A percentile compares a stretch with the other conserved stretches of the same genome.
Evolutionary conservation across 2,113 vertebrate genomes (phyloP).

Genomic region (Caranx ignobilis): DNA sequence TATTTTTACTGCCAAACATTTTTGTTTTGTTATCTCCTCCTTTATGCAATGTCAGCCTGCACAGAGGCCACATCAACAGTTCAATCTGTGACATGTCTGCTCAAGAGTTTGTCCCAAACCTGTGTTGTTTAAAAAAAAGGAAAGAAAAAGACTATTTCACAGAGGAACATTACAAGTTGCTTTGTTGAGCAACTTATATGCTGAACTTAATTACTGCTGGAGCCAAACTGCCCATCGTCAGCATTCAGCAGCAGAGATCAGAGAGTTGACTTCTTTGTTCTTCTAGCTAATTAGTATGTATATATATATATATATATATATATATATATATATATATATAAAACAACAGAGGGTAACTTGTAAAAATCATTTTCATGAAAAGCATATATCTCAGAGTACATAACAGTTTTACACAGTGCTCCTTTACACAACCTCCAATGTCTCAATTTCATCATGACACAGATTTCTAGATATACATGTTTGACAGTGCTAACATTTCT

Average conservation of each 20-base stretch:
- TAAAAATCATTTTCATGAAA: constrained; percentile 51
- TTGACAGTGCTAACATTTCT: constrained; percentile 8
- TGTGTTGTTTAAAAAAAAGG: constrained; percentile 7
- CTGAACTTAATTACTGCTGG: constrained; percentile 69
- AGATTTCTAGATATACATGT: constrained; percentile 1
- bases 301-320: too few relatives aligned
- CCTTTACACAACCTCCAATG: background rate
- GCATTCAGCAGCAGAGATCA: constrained; percentile 70
- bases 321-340: too few relatives aligned
- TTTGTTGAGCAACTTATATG: constrained; percentile 49
- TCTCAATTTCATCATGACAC: constrained; percentile 22
- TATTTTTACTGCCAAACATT: constrained; percentile 60
- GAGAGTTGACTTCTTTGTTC: constrained; percentile 73
- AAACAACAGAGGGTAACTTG: constrained; percentile 9
- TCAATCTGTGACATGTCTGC: constrained; percentile 22
- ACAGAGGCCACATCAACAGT: constrained; percentile 35
- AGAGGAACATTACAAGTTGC: constrained; percentile 31
- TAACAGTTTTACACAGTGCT: constrained; percentile 31
- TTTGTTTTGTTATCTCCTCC: constrained; percentile 39
- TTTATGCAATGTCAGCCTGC: constrained; percentile 39
- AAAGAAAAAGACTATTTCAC: constrained; percentile 11
- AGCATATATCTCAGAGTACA: constrained; percentile 38
- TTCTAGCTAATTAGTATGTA: constrained; percentile 71
- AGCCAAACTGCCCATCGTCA: constrained; percentile 77
- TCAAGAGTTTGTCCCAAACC: constrained; percentile 30